Base-by-base conservation (phyloP, 2,113 vertebrate genomes). In the Pseudopodoces humilis region DNA sequence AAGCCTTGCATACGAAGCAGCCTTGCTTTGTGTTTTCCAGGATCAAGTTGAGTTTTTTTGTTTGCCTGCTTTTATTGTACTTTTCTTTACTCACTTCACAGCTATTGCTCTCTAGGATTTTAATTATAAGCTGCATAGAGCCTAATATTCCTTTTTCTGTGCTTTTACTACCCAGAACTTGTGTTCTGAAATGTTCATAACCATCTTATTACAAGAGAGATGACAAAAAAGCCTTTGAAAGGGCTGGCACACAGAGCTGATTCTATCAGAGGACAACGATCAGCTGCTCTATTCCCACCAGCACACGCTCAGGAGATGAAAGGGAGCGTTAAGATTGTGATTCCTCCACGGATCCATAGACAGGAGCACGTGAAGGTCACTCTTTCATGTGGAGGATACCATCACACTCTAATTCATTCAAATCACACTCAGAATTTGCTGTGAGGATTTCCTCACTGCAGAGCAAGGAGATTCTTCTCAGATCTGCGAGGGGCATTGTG, bases 221-320 rank as follows among this genome's bases (percentile, higher is more conserved):
- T 20, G 52, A 95, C 86, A 94, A 69, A 75, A 83, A 81, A 77
- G 56, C 82, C 70, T 97, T 95, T 92, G 86, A 93, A 89, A 82
- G 50, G 0, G 8, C 31, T 41, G 58, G 90, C 84, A 94, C 55
- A 49, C 4, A 39, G 52, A 75, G 74, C 17, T 94, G 96, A 90
- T 94, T 58, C 67, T 89, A 95, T 92, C 90, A 86, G 15, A 82
- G 82, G 39, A 86, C 43, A 43, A 70, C 0, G 4, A 92, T 94
- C 70, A 93, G 83, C 83, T 72, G 74, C 62, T 76, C 56, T 46
- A 6, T 27, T 82, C 92, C 70, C 72, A 64, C 23, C 62, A 74
- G 90, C 55, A 35, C 47, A 71, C 64, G 47, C 46, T 82, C 12
- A 11, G 33, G 28, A 94, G 41, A 94, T 71, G 77, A 82, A 84